Evolutionary conservation across 1,140 invertebrate genomes (phyloP), one percentile per base, ranked within the genome.

Genomic region (Diabrotica undecimpunctata): DNA sequence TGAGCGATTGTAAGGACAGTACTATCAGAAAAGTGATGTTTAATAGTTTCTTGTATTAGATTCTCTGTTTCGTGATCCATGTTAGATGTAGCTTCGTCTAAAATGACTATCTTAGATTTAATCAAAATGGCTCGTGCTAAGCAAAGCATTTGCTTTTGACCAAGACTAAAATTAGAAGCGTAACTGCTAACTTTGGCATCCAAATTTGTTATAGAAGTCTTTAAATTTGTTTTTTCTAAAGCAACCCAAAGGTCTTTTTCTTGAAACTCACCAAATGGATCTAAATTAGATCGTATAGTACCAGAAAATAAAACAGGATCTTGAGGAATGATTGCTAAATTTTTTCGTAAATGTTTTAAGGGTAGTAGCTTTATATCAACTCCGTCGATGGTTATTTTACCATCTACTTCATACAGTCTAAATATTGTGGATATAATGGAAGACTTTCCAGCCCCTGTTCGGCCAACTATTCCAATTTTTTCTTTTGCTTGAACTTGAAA

Each of bases 1-100:
- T 94, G 91, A 6, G 92, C 91, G 69, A 94, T 92, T 1, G 91
- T 93, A 5, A 94, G 78, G 6, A 94, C 88, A 0, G 92, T 94
- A 65, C 87, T 88, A 63, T 86, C 75, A 0, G 77, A 77, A 78
- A 94, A 94, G 68, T 87, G 85, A 41, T 81, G 83, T 41, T 86
- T 85, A 69, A 85, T 86, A 25, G 85, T 93, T 79, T 80, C 84
- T 79, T 85, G 86, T 70, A 84, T 90, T 59, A 86, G 85, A 79
- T 79, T 87, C 83, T 85, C 87, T 10, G 85, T 93, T 82, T 87
- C 82, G 55, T 84, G 84, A 80, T 89, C 87, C 10, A 89, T 85
- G 72, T 88, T 88, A 12, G 87, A 87, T 0, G 87, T 89, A 6
- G 87, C 87, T 79, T 90, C 88, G 68, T 95, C 92, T 72, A 94